A percentile compares a stretch with the other conserved stretches of the same genome.
Conservation (phyloP, 2,797 vertebrate genomes). For the Ibycter americanus region DNA sequence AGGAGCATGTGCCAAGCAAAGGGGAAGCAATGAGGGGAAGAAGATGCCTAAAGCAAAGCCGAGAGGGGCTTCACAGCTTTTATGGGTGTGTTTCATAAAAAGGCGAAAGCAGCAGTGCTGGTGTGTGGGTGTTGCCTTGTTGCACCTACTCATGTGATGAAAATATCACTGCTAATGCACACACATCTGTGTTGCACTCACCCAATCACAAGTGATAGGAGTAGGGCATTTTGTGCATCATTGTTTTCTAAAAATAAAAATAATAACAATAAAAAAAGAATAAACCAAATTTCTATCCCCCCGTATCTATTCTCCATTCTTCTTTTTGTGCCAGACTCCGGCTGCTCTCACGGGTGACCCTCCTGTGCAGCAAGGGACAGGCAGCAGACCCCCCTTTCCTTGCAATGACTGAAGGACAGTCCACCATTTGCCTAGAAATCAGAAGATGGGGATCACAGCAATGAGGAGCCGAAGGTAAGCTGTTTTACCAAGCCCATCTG, state of each 20-base stretch:
- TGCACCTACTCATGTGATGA: not conserved
- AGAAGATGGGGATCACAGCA: not conserved
- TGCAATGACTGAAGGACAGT: not conserved
- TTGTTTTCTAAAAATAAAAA: not conserved
- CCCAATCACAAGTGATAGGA: not conserved
- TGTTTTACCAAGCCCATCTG: not conserved
- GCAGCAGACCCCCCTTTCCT: not conserved
- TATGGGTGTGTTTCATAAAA: rapidly evolving
- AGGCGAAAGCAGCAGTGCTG: rapidly evolving
- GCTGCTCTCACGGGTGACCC: not conserved
- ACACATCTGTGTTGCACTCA: rapidly evolving
- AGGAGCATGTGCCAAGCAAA: not conserved
- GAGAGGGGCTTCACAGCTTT: not conserved
- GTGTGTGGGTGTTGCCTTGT: not conserved
- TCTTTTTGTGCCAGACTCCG: not conserved
- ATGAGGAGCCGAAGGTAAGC: not conserved
- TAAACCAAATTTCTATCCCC: not conserved
- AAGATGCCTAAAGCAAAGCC: not conserved
- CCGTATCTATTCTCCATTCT: not conserved
- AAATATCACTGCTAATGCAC: not conserved
- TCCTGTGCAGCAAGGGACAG: not conserved
- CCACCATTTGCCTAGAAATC: not conserved
- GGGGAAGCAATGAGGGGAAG: not conserved
- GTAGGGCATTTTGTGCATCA: rapidly evolving
- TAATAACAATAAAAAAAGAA: too few species aligned